phyloP scores from a whole-genome alignment of 1,140 invertebrate species.

The Ips nitidus region DNA sequence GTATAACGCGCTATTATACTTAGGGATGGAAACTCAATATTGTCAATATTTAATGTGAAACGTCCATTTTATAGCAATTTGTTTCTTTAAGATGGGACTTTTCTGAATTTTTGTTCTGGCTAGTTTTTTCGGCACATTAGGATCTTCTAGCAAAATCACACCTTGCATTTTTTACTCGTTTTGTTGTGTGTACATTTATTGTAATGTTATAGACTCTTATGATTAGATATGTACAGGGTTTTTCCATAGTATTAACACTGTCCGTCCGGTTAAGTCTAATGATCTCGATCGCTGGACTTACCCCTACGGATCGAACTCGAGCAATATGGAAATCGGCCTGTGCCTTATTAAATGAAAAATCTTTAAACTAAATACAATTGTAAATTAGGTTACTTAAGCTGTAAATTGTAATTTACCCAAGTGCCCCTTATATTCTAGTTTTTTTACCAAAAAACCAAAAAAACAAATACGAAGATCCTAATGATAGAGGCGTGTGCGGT shows the following conservation, averaged over 20 bases:
- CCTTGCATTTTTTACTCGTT: conserved; percentile 11
- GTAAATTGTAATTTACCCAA: conserved; percentile 38
- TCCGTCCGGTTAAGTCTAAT: neutral
- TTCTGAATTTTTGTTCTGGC: conserved; percentile 4
- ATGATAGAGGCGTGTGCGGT: conserved; percentile 10
- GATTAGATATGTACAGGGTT: conserved; percentile 35
- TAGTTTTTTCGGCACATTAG: conserved; percentile 14
- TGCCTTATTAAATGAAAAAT: conserved; percentile 28
- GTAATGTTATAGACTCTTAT: conserved; percentile 18
- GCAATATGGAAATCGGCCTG: conserved; percentile 30
- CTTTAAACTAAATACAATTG: conserved; percentile 24
- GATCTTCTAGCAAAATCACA: conserved; percentile 27
- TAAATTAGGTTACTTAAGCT: conserved; percentile 35
- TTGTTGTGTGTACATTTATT: neutral
- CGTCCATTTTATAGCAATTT: conserved; percentile 37
- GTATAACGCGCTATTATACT: no score
- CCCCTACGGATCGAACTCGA: neutral
- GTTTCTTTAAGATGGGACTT: neutral
- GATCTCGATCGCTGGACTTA: neutral
- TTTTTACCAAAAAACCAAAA: conserved; percentile 3
- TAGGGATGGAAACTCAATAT: conserved; percentile 2
- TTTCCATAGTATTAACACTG: conserved; percentile 19
- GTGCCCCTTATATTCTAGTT: conserved; percentile 33
- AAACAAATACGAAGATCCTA: conserved; percentile 27
- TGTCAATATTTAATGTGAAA: conserved; percentile 37